A percentile compares a stretch with the other conserved stretches of the same genome.
Evolutionary conservation across 2,888 invertebrate genomes (phyloP).

Genomic region (Mythimna vitellina): DNA sequence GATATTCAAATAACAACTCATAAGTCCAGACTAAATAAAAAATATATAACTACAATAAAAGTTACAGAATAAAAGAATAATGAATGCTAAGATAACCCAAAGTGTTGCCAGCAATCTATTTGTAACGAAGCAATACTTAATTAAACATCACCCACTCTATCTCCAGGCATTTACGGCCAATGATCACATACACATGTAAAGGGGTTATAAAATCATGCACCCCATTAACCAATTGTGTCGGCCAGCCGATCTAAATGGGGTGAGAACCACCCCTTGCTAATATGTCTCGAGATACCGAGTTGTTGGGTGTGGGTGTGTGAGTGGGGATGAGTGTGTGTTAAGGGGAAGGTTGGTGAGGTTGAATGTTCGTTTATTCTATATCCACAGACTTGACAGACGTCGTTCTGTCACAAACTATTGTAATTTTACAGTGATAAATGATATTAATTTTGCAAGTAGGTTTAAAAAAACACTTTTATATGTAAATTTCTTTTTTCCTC

Average conservation of each 20-base stretch:
- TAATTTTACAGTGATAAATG: no score
- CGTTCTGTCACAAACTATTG: no score
- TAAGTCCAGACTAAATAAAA: not conserved
- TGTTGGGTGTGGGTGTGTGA: slow-evolving; percentile 16
- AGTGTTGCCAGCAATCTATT: not conserved
- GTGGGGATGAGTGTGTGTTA: slow-evolving; percentile 52
- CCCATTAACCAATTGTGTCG: slow-evolving; percentile 65
- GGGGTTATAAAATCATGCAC: slow-evolving; percentile 53
- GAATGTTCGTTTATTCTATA: not conserved
- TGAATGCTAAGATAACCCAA: not conserved
- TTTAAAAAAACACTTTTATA: no score
- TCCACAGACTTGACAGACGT: no score
- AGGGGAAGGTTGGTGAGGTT: slow-evolving; percentile 29
- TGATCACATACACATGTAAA: slow-evolving; percentile 54
- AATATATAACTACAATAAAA: not conserved
- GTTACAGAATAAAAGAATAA: not conserved
- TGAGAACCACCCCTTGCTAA: slow-evolving; percentile 56
- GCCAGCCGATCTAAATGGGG: slow-evolving; percentile 61
- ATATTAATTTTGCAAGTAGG: no score
- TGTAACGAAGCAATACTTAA: not conserved
- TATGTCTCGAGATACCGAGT: slow-evolving; percentile 47
- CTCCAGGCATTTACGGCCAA: slow-evolving; percentile 33
- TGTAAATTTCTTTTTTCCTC: no score
- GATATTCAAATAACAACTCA: no score
- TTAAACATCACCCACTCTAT: slow-evolving; percentile 23